Percentiles rank a stretch among this genome's conserved stretches.
phyloP scores from a whole-genome alignment of 37 sponge, comb jelly and placozoan species.

The Theonella swinhoei region DNA sequence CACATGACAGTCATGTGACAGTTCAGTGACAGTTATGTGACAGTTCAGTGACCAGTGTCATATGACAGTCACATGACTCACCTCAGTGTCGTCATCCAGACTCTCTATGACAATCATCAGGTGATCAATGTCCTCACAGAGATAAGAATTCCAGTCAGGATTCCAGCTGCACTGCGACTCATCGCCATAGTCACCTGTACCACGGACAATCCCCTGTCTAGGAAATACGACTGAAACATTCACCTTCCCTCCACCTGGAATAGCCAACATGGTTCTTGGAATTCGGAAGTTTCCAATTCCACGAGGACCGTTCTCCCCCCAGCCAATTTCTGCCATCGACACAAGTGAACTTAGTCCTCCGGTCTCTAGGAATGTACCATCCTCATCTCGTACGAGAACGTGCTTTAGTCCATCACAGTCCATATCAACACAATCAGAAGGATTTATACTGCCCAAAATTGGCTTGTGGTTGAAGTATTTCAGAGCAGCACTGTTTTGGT shows the following conservation, averaged over 20 bases:
- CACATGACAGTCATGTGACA: no score
- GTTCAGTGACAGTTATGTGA: no score
- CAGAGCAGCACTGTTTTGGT: background rate
- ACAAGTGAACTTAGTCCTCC: conserved; percentile 46
- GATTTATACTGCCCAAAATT: conserved; percentile 70
- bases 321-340: conserved; percentile 87
- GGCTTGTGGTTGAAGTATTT: conserved; percentile 60
- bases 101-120: conserved; percentile 95
- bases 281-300: conserved; percentile 93
- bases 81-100: conserved; percentile 94
- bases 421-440: conserved; percentile 98
- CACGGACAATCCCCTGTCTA: conserved; percentile 76
- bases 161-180: conserved; percentile 52
- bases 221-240: conserved; percentile 52
- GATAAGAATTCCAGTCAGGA: conserved; percentile 74
- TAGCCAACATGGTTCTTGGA: conserved; percentile 79
- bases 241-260: conserved; percentile 52
- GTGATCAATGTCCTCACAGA: conserved; percentile 74
- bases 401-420: conserved; percentile 96
- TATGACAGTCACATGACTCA: no score
- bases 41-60: no score
- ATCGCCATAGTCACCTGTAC: conserved; percentile 29
- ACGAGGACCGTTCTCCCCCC: conserved; percentile 72
- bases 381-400: conserved; percentile 75
- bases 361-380: conserved; percentile 62